Conservation (phyloP, 30 jellyfish, hydroid and myxozoan species). For the Rhopilema esculentum region DNA sequence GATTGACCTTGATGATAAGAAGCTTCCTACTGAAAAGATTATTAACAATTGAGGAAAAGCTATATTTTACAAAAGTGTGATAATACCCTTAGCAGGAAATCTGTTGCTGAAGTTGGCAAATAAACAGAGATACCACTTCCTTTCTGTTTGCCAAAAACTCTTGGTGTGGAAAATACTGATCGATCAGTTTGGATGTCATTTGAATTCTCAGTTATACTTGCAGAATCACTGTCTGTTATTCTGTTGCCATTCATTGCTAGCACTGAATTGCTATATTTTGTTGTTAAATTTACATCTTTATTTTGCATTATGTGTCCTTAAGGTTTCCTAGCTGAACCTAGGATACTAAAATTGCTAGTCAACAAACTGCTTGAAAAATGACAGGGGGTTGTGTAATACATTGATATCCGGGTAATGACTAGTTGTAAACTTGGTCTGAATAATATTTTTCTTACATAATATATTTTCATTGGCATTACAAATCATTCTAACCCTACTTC, state of each 20-base stretch:
- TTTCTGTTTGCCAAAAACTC: slow-evolving; percentile 66
- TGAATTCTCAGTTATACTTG: slow-evolving; percentile 14
- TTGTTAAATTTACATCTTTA: neutral
- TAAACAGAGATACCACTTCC: slow-evolving; percentile 80
- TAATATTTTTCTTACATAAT: no score
- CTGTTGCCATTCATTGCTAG: neutral
- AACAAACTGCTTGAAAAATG: neutral
- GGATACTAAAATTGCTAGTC: neutral
- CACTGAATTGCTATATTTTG: neutral
- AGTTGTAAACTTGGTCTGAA: no score
- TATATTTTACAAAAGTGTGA: no score
- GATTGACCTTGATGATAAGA: neutral
- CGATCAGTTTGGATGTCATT: slow-evolving; percentile 13
- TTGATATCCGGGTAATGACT: neutral
- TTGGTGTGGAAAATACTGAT: slow-evolving; percentile 63
- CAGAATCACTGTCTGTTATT: slow-evolving; percentile 39
- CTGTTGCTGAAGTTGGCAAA: slow-evolving; percentile 84
- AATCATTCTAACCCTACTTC: no score
- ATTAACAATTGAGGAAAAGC: no score
- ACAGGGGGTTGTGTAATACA: neutral
- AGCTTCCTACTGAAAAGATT: neutral
- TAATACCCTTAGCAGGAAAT: slow-evolving; percentile 64
- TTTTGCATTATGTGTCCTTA: neutral
- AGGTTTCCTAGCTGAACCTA: neutral
- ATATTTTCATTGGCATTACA: no score